A percentile compares a stretch with the other conserved stretches of the same genome.
phyloP scores from a whole-genome alignment of 2,113 vertebrate species.

The Myiagra hebetior region DNA sequence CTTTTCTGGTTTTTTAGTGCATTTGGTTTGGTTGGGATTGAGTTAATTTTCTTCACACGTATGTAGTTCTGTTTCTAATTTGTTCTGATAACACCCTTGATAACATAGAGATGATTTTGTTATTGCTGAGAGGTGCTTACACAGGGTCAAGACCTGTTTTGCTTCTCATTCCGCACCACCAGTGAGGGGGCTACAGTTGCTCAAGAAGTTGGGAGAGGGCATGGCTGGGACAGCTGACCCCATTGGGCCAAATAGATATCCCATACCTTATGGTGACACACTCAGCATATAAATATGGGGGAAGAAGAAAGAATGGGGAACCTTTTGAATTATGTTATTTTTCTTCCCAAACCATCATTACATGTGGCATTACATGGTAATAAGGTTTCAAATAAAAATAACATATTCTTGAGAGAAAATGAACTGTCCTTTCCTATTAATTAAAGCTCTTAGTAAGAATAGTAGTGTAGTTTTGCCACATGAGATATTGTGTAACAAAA shows the following conservation, averaged over 20 bases:
- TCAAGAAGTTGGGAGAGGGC: background rate
- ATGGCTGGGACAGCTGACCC: background rate
- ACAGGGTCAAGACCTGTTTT: background rate
- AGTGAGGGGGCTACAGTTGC: background rate
- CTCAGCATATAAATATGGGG: background rate
- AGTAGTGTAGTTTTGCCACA: background rate
- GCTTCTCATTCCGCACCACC: background rate
- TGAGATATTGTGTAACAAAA: background rate
- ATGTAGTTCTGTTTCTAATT: background rate
- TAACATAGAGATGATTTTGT: background rate
- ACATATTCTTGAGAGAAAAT: background rate
- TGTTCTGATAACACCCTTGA: background rate
- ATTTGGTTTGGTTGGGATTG: accelerated
- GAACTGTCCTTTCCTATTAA: background rate
- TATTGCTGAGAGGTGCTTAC: background rate
- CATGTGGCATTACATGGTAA: background rate
- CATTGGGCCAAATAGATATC: background rate
- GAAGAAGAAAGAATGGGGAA: background rate
- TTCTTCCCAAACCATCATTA: background rate
- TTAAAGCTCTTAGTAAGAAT: background rate
- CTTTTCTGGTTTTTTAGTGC: background rate
- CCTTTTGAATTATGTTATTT: background rate
- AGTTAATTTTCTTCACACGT: background rate
- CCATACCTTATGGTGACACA: background rate
- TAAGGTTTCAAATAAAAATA: background rate